Conservation (phyloP, 2,797 vertebrate species). For the Cossypha heuglini region DNA sequence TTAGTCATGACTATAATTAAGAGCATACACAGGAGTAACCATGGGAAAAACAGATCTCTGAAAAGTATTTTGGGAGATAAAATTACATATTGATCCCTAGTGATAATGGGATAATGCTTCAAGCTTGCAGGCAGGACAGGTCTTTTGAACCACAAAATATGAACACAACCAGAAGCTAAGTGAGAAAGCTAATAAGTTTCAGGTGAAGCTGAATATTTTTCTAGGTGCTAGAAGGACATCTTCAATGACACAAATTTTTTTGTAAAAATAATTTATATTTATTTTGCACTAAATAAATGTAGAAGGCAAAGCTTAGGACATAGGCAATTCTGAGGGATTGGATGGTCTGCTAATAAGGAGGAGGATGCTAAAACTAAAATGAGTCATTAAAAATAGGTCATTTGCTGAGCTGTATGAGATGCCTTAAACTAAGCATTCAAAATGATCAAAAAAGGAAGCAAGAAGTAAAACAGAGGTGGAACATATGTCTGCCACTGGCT, state of each 20-base stretch:
- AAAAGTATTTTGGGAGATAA: slow-evolving; percentile 40
- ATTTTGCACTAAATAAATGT: neutral
- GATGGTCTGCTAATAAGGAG: neutral
- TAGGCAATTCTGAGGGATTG: neutral
- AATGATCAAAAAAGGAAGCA: neutral
- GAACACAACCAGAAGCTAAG: neutral
- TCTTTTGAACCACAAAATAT: slow-evolving; percentile 37
- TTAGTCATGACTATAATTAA: slow-evolving; percentile 45
- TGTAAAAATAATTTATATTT: neutral
- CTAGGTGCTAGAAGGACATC: neutral
- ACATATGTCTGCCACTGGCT: neutral
- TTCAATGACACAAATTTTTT: neutral
- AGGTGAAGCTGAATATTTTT: neutral
- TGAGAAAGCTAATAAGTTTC: neutral
- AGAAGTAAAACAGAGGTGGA: neutral
- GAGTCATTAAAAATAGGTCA: neutral
- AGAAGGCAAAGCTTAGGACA: neutral
- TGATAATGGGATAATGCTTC: slow-evolving; percentile 46
- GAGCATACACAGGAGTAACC: neutral
- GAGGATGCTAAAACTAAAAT: neutral
- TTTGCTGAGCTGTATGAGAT: neutral
- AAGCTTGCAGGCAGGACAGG: neutral
- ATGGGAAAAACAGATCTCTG: slow-evolving; percentile 12
- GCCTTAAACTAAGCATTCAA: neutral
- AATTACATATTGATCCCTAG: slow-evolving; percentile 47